Evolutionary conservation across 2,797 vertebrate genomes (phyloP).

Genomic region (Capromys pilorides): DNA sequence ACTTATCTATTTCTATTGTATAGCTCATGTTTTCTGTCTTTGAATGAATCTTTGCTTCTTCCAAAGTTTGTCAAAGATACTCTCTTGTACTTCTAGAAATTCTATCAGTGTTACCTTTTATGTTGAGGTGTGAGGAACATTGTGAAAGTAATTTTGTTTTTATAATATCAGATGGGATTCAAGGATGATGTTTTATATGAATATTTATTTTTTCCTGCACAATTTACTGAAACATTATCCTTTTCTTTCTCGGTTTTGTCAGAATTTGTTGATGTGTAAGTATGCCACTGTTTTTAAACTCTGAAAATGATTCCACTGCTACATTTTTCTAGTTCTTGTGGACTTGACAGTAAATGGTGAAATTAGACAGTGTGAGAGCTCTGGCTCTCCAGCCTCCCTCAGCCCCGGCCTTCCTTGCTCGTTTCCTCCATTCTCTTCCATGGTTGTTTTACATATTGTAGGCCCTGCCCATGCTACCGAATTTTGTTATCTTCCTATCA

Average conservation of each 20-base stretch:
- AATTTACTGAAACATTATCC: constrained; percentile 32
- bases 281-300: neutral
- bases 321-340: neutral
- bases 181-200: constrained; percentile 12
- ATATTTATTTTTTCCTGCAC: neutral
- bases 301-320: neutral
- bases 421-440: neutral
- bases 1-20: constrained; percentile 44
- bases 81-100: neutral
- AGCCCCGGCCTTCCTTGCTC: neutral
- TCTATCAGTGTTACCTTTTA: constrained; percentile 30
- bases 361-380: neutral
- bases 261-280: neutral
- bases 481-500: constrained; percentile 30
- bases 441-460: neutral
- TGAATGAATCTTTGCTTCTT: constrained; percentile 38
- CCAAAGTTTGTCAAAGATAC: constrained; percentile 5
- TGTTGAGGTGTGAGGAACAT: neutral
- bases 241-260: neutral
- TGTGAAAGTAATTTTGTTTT: constrained; percentile 35
- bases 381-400: neutral
- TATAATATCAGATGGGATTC: neutral
- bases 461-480: neutral
- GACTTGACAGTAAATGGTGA: neutral
- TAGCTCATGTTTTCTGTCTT: neutral